Conservation (phyloP, 2,113 vertebrate genomes). For the Xenopus tropicalis region DNA sequence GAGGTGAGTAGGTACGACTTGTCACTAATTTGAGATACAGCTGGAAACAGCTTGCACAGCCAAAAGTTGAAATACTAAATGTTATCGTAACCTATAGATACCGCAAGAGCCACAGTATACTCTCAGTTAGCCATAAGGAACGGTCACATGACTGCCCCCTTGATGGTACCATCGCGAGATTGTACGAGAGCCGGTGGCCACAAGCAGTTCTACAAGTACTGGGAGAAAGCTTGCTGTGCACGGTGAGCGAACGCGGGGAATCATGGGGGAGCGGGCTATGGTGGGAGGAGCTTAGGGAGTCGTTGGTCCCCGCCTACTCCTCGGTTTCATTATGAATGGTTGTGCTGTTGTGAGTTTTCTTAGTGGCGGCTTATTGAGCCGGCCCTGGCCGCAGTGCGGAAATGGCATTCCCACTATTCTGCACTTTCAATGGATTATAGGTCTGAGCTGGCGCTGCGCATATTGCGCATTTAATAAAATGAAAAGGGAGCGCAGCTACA, state of each 20-base stretch:
- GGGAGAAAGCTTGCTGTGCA: conserved; percentile 14
- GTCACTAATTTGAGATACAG: no score
- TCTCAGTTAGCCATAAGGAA: no score
- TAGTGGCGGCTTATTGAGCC: conserved; percentile 4
- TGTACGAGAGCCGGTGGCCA: conserved; percentile 3
- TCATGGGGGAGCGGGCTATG: conserved; percentile 29
- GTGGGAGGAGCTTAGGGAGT: conserved; percentile 25
- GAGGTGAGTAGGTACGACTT: no score
- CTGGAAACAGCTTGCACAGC: no score
- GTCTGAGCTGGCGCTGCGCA: no score
- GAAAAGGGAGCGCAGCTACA: no score
- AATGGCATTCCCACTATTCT: background rate
- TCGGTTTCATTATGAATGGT: conserved; percentile 20
- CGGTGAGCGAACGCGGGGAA: conserved; percentile 29
- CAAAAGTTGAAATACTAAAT: no score
- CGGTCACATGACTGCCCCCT: background rate
- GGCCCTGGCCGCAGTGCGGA: background rate
- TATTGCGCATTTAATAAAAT: no score
- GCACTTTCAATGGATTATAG: no score
- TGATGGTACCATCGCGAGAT: background rate
- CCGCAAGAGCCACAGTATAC: no score
- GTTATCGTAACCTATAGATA: no score
- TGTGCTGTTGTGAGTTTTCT: background rate
- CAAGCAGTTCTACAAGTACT: background rate
- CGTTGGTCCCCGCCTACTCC: conserved; percentile 25